Base-by-base conservation (phyloP, 2,888 invertebrate genomes). In the Harpagoxenus sublaevis region DNA sequence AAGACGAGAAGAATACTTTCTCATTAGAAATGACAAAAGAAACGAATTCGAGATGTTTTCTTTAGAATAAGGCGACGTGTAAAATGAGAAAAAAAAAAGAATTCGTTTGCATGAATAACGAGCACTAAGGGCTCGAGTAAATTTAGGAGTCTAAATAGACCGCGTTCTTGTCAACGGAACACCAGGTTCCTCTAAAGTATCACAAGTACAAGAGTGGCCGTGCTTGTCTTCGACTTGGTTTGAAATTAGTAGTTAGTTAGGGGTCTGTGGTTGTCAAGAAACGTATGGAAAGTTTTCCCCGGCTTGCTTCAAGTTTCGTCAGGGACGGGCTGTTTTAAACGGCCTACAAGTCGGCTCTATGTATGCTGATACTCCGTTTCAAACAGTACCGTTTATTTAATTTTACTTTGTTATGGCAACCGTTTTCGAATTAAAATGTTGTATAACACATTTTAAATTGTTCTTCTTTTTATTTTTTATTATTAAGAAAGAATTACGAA, bases 211-310 rank as follows among this genome's bases (percentile, higher is more conserved):
- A 60, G 57, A 71, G 12, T 60, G 48, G 79, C 10, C 48, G 45
- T 71, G 70, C 79, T 79, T 79, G 79, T 79, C 78, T 79, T 79
- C 57, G 78, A 79, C 78, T 79, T 79, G n/a, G 68, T 68, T 8
- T 70, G 15, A 71, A 79, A 79, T 79, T 79, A 79, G 48, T 12
- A 79, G 35, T 79, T 79, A 79, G 57, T 79, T 79, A 79, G 35
- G 8, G 12, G 71, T 48, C 79, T 79, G 71, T 35, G 48, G 48
- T 60, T 79, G 48, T 79, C 70, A 79, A 70, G 71, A 15, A 79
- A 70, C 39, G 28, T 79, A 79, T 71, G 57, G 48, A 79, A 79
- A 79, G 79, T 71, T 79, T 79, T 57, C 79, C 9, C 12, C 12
- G 12, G 31, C 57, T 70, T 60, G 45, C 57, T 60, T 48, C 23